Base-by-base conservation (phyloP, 2,888 invertebrate species). In the Trachelus stipa region DNA sequence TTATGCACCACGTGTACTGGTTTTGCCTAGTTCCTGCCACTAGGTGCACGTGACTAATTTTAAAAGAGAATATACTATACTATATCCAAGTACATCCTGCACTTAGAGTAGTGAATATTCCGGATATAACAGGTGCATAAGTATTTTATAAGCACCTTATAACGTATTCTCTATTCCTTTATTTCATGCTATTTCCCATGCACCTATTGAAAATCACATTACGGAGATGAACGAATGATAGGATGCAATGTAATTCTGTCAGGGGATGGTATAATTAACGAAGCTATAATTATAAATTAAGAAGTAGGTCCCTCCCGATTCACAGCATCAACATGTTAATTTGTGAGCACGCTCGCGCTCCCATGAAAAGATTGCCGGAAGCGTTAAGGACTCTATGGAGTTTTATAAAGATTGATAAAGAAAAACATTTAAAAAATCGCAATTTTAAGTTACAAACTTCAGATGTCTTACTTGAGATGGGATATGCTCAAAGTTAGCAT, bases 241-340 rank as follows among this genome's bases (percentile, higher is more conserved):
- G 35, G 37, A 11, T 74, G 30, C 34, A 74, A 35, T 23, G 74
- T 12, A 34, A 35, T 35, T 34, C 74, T n/a, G 9, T 23, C n/a
- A 12, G 74, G 35, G 35, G 12, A 34, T n/a, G 74, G 35, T 34
- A 23, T 35, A 74, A 74, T 74, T 74, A 74, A 34, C 31, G 12
- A 31, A 30, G 31, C 23, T 74, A 11, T 4, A 74, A 74, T 74
- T 74, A 35, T 6, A 34, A 35, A 23, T 74, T 34, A 35, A 74
- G 35, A 35, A 23, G 34, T 23, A 74, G 34, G 79, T 71, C 76
- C 77, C 75, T 69, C 68, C 76, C 76, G 81, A 73, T 79, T 81
- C 79, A 75, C 78, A 77, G 82, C 79, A 82, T 82, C 79, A 81
- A 77, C 79, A 83, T 83, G 83, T 77, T 83, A 80, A 83, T 83